These are phyloP conservation scores for Pandemis heparana DNA, from an alignment of 2,888 invertebrate species.

Conservation along the genomic window DNA sequence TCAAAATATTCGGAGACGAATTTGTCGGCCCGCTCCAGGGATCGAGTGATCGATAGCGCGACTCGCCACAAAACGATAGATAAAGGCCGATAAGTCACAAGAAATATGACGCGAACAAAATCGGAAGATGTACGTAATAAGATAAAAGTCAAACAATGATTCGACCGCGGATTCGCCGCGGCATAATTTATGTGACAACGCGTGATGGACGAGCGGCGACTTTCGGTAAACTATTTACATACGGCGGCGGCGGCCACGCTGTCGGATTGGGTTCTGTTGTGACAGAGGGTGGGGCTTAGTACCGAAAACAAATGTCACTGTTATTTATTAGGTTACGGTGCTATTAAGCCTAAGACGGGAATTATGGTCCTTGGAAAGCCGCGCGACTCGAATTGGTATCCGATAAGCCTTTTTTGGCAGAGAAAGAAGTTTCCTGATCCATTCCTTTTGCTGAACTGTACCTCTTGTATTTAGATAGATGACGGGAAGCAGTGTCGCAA, in stretches of 20 bases:
- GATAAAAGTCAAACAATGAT: slow-evolving; percentile 86
- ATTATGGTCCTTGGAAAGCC: slow-evolving; percentile 59
- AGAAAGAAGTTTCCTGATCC: slow-evolving; percentile 8
- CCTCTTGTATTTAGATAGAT: slow-evolving; percentile 11
- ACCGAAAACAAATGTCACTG: slow-evolving; percentile 85
- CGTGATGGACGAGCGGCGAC: slow-evolving; percentile 86
- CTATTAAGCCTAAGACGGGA: slow-evolving; percentile 80
- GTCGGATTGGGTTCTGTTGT: slow-evolving; percentile 84
- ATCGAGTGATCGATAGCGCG: slow-evolving; percentile 82
- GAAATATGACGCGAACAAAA: slow-evolving; percentile 86
- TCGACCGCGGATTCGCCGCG: slow-evolving; percentile 86
- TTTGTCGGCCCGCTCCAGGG: slow-evolving; percentile 80
- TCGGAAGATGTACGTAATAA: slow-evolving; percentile 86
- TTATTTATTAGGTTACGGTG: slow-evolving; percentile 83
- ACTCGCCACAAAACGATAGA: slow-evolving; percentile 85
- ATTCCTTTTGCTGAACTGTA: background rate
- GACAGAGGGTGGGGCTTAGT: slow-evolving; percentile 85
- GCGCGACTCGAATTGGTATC: slow-evolving; percentile 16
- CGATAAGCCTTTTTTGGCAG: slow-evolving; percentile 25
- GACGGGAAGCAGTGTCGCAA: slow-evolving; percentile 19
- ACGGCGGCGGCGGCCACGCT: slow-evolving; percentile 77
- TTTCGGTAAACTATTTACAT: slow-evolving; percentile 86
- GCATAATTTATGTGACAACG: slow-evolving; percentile 86
- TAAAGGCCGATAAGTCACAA: slow-evolving; percentile 85
- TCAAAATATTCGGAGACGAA: slow-evolving; percentile 83